phyloP scores from a whole-genome alignment of 2,888 invertebrate genomes.

The Drosophila leonis region DNA sequence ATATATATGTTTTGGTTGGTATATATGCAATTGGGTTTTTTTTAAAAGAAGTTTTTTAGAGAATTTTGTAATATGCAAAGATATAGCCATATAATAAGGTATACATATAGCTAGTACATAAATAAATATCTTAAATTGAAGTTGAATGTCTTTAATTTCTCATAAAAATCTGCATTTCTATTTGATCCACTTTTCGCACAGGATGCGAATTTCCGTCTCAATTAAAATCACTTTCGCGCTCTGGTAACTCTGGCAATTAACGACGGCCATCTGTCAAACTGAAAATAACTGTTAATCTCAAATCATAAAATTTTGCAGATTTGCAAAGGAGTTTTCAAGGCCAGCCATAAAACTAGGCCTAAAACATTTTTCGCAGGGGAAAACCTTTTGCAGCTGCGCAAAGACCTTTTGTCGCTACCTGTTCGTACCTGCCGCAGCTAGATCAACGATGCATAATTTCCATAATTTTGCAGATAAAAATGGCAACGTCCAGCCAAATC shows the following conservation, averaged over 20 bases:
- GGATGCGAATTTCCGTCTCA: background rate
- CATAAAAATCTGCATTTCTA: background rate
- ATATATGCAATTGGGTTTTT: background rate
- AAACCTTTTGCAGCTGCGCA: slow-evolving; percentile 30
- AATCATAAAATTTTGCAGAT: slow-evolving; percentile 34
- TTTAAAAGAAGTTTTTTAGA: background rate
- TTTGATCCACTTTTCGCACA: background rate
- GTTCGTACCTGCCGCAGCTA: slow-evolving; percentile 26
- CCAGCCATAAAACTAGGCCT: slow-evolving; percentile 3
- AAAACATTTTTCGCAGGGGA: slow-evolving; percentile 15
- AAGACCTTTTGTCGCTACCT: slow-evolving; percentile 18
- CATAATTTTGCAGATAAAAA: slow-evolving; percentile 27
- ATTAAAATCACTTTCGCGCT: background rate
- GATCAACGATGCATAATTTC: slow-evolving; percentile 5
- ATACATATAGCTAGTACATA: too few relatives aligned
- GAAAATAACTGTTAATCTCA: slow-evolving; percentile 50
- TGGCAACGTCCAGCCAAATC: background rate
- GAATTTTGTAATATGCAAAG: background rate
- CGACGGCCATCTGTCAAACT: slow-evolving; percentile 47
- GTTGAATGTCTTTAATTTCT: background rate
- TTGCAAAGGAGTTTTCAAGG: slow-evolving; percentile 8
- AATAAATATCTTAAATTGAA: too few relatives aligned
- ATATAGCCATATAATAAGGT: background rate
- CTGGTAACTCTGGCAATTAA: slow-evolving; percentile 29
- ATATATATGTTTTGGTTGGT: background rate